Base-by-base conservation (phyloP, 2,888 invertebrate species). In the Carpatolechia fugitivella region DNA sequence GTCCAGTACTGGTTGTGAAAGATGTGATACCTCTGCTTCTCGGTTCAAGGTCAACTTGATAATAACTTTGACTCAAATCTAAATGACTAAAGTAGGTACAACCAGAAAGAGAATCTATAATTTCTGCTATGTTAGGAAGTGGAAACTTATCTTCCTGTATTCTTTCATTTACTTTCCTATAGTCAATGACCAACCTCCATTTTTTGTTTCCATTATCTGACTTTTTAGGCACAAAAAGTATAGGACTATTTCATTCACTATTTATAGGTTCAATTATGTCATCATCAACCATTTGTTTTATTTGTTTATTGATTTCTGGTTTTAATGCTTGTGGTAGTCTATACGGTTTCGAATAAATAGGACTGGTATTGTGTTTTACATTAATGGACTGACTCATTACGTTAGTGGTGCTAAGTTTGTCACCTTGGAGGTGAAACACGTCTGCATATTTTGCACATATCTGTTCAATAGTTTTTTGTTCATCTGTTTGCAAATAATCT, bases 171-270 rank as follows among this genome's bases (percentile, higher is more conserved):
- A 52, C n/a, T 18, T 56, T 56, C 13, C 52, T 10, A 8, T 40
- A 56, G 16, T 56, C 56, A 11, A 56, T 48, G 7, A 60, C 60
- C 4, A 60, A 8, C 16, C 58, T 44, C 57, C 56, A 60, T 14
- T 52, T 58, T 30, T 55, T 58, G 0, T 50, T 20, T 16, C 33
- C 33, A 29, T 31, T 38, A 40, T 40, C 47, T n/a, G 18, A 14
- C 29, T 52, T 55, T n/a, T 55, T 57, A 3, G 57, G 57, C 1
- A 57, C 57, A 3, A 57, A 10, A 10, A 57, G 40, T 8, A 58
- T 11, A 14, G 54, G 54, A n/a, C 57, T 57, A 0, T 51, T 40
- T 47, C 54, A 57, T 8, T 57, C 54, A n/a, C 51, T 54, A 38
- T 30, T 18, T 16, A 30, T n/a, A 33, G 35, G 36, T 35, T 57